Evolutionary conservation across 2,797 vertebrate species (phyloP), one percentile per base, ranked within the genome.

Genomic region (Myripristis jacobus): DNA sequence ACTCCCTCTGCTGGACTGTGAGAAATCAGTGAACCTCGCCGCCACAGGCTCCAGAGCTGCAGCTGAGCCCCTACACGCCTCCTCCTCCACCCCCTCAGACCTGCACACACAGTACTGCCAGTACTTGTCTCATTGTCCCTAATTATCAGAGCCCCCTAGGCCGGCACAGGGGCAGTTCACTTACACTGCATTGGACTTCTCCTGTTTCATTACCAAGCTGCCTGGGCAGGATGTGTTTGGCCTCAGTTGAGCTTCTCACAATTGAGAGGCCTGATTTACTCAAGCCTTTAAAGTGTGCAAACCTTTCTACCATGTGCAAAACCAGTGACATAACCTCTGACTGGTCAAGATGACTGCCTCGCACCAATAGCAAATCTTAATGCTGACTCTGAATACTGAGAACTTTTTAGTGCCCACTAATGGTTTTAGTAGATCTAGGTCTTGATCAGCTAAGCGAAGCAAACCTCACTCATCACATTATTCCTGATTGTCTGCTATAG

Each of bases 161-260:
- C 77, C 65, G 21, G 66, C 64, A 54, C 50, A 74, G 12, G 12
- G 31, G 2, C 31, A 51, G 21, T 18, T 24, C 34, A 54, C 21
- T 25, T 4, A 27, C 4, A 12, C 25, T 66, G 21, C 16, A n/a
- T n/a, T n/a, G n/a, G 66, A 79, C 64, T 74, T 48, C 27, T 57
- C 36, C 57, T 74, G 47, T 59, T 77, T 46, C 43, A 31, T 67
- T 46, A 52, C 56, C 16, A 10, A 76, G 54, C 61, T 57, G 75
- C 68, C 69, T 72, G 50, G 70, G 24, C 22, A 60, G 74, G 66
- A 74, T 55, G 71, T 56, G 70, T 16, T 70, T 44, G 70, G 73
- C 18, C 51, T 66, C 47, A 60, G 44, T 55, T 68, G 57, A 11
- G 13, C 58, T 47, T n/a, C n/a, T n/a, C n/a, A n/a, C n/a, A n/a